These are phyloP conservation scores for Corella eumyota DNA, from an alignment of 23 tunicate species.

Conservation along the genomic window DNA sequence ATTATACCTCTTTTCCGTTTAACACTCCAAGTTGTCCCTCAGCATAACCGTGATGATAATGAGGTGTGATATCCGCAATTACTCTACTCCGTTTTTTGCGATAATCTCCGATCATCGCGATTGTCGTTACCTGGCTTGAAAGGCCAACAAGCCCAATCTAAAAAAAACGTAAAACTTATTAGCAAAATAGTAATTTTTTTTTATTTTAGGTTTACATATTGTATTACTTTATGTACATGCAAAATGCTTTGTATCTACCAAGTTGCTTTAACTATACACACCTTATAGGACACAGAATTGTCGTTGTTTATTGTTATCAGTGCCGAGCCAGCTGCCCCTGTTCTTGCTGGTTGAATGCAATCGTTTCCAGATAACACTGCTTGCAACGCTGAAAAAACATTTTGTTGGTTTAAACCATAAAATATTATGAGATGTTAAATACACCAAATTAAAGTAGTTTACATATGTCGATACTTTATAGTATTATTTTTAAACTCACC, in stretches of 20 bases:
- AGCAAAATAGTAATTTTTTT: too few relatives aligned
- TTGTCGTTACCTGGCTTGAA: conserved; percentile 37
- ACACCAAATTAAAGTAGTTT: too few relatives aligned
- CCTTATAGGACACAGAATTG: conserved; percentile 57
- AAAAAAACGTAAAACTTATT: too few relatives aligned
- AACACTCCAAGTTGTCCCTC: conserved; percentile 27
- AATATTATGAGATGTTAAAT: too few relatives aligned
- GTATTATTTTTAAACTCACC: conserved; percentile 15
- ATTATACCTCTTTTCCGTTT: conserved; percentile 58
- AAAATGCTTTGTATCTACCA: too few relatives aligned
- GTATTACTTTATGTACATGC: too few relatives aligned
- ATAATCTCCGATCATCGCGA: conserved; percentile 35
- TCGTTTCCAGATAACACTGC: conserved; percentile 66
- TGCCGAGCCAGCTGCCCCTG: conserved; percentile 76
- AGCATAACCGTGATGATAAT: conserved; percentile 19
- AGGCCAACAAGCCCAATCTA: conserved; percentile 51
- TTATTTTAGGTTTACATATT: too few relatives aligned
- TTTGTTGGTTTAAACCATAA: too few relatives aligned
- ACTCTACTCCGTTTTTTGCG: conserved; percentile 34
- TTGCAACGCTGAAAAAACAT: conserved; percentile 38
- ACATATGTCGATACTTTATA: too few relatives aligned
- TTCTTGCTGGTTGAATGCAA: conserved; percentile 45
- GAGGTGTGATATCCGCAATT: conserved; percentile 38
- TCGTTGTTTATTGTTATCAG: conserved; percentile 29
- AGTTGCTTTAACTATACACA: too few relatives aligned